Evolutionary conservation across 2,888 invertebrate species (phyloP), one percentile per base, ranked within the genome.

Genomic region (Leucophenga montana): DNA sequence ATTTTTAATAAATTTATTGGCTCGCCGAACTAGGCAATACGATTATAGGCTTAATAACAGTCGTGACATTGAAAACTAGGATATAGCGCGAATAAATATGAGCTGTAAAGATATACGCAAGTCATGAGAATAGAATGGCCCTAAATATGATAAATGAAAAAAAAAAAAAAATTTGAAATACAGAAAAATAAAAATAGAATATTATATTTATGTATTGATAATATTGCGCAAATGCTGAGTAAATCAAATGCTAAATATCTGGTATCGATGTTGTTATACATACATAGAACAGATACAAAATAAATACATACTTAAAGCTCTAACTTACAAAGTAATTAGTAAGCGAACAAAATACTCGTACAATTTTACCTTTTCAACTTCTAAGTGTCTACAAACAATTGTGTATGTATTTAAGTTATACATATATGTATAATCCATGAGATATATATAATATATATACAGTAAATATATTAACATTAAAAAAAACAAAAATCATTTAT

Each of bases 331-430:
- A 66, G 50, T 22, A 67, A 70, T 22, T 20, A 66, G 61, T 44
- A 68, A 74, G 33, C 6, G 39, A 50, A 70, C 20, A 53, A 74
- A 65, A 75, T 75, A 66, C 73, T 78, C 80, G 78, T 80, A 80
- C 83, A 79, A 83, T 83, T 85, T 83, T 84, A 84, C 85, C 81
- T 82, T 85, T 85, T 84, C 84, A 84, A 77, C 69, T 77, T 85
- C 84, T 85, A 84, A 83, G 77, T 85, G 84, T 85, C 84, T 85
- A 85, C 79, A 77, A 75, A 75, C 70, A 74, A 53, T 56, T 70
- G 71, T 68, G 67, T 66, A 64, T 72, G 75, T 72, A 75, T 73
- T 74, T 61, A 33, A 76, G 70, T 64, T 70, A 74, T 73, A 70
- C n/a, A 59, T 31, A n/a, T 56, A 74, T 54, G 54, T 56, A 50